phyloP scores from a whole-genome alignment of 2,113 vertebrate species.

The Psephotus haematonotus region DNA sequence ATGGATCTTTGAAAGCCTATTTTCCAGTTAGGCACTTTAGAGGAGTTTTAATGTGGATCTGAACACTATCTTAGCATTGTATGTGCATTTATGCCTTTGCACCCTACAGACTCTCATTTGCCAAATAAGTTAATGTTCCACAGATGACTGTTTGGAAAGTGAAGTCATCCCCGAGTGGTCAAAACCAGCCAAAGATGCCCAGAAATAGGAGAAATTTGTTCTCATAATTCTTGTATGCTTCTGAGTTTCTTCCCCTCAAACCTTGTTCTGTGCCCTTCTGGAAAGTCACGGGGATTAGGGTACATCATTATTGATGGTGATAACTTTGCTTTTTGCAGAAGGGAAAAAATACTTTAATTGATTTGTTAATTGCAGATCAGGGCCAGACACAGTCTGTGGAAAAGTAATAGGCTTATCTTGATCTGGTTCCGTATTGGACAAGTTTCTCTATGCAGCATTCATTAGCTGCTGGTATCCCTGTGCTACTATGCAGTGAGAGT shows the following conservation, averaged over 20 bases:
- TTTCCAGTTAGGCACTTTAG: neutral
- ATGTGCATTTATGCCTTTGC: neutral
- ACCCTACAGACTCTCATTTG: constrained; percentile 1
- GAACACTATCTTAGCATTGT: neutral
- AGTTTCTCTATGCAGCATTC: neutral
- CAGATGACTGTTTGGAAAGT: neutral
- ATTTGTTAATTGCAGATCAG: constrained; percentile 2
- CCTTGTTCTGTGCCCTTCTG: neutral
- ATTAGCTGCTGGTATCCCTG: neutral
- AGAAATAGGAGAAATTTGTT: neutral
- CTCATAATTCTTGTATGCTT: fast-evolving
- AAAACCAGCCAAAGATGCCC: neutral
- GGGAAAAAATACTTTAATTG: constrained; percentile 1
- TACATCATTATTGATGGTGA: neutral
- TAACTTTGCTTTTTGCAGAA: neutral
- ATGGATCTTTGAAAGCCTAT: neutral
- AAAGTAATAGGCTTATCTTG: neutral
- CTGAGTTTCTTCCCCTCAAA: neutral
- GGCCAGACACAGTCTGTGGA: neutral
- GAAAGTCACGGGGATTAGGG: neutral
- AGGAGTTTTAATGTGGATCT: neutral
- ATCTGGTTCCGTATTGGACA: neutral
- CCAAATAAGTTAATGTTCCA: neutral
- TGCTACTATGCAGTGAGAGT: fast-evolving
- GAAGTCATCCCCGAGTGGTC: neutral